Evolutionary conservation across 2,888 invertebrate species (phyloP).

Genomic region (Meta bourneti): DNA sequence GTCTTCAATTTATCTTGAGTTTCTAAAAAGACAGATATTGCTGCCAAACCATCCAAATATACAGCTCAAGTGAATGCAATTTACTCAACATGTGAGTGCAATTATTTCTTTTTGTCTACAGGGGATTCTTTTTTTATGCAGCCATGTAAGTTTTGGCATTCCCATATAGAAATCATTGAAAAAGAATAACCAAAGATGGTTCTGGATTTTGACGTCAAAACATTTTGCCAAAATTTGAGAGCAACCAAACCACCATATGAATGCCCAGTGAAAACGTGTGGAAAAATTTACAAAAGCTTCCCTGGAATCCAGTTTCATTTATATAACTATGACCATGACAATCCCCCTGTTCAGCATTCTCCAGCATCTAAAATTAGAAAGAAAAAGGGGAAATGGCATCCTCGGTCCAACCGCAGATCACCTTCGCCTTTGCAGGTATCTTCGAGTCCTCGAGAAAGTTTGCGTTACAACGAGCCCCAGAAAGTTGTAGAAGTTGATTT

Average conservation of each 20-base stretch:
- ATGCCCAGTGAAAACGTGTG: conserved; percentile 92
- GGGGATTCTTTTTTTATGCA: not conserved
- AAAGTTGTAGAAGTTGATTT: conserved; percentile 92
- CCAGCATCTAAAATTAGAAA: conserved; percentile 81
- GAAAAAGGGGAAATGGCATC: conserved; percentile 79
- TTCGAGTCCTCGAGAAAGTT: conserved; percentile 84
- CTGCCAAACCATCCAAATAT: not conserved
- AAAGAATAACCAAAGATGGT: conserved; percentile 83
- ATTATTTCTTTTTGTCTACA: conserved; percentile 1
- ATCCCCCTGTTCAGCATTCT: conserved; percentile 82
- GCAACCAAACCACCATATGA: conserved; percentile 92
- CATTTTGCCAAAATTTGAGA: conserved; percentile 90
- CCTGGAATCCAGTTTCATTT: conserved; percentile 92
- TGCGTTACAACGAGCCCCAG: conserved; percentile 91
- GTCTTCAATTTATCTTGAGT: not conserved
- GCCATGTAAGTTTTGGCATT: not conserved
- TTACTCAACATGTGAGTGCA: conserved; percentile 6
- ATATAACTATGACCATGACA: conserved; percentile 91
- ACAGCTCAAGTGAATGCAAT: not conserved
- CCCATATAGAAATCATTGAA: not conserved
- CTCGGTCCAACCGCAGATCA: conserved; percentile 79
- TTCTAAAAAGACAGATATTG: conserved; percentile 5
- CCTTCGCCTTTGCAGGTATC: conserved; percentile 81
- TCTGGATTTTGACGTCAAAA: conserved; percentile 91
- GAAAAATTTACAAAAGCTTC: conserved; percentile 91